Evolutionary conservation across 37 sponge, comb jelly and placozoan species (phyloP), one percentile per base, ranked within the genome.

Genomic region (Beroe forskalii): DNA sequence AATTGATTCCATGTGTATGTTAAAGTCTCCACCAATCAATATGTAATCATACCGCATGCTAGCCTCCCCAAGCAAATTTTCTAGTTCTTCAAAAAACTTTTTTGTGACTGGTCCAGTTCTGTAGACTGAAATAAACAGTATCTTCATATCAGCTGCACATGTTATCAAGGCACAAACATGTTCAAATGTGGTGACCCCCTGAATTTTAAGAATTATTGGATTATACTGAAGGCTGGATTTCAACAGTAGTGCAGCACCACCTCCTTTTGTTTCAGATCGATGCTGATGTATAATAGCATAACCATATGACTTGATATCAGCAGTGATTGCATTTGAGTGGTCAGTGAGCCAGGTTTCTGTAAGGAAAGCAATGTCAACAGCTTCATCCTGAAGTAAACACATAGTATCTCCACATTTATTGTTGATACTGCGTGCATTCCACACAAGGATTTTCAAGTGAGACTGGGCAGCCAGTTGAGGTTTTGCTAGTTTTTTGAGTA

Each of bases 271-370:
- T 22, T 8, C 66, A 30, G 25, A 22, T 64, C 66, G 4, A 23
- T 30, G 17, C 25, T 27, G 4, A 23, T 64, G 66, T 22, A 30
- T 23, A 22, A 64, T 64, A 22, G 25, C 4, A 27, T 22, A 64
- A 8, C 66, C 66, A 64, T 30, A 64, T 64, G 66, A 64, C 66
- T 64, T 64, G 25, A 64, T 64, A 64, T 30, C 66, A 64, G 66
- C 66, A 30, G 66, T 64, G 25, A 27, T 64, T 22, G 66, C 30
- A 64, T 64, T 64, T 8, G 25, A 4, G 4, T 30, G 25, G 17
- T 64, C 66, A 55, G 60, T 17, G 17, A 55, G 60, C 60, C 60
- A 55, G 17, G 60, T 55, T 55, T 55, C 60, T 20, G 17, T 20
- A 17, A 55, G 17, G 9, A 17, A 9, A 20, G 60, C 60, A 20